phyloP scores from a whole-genome alignment of 2,888 invertebrate genomes.

The Sminthurinus aureus region DNA sequence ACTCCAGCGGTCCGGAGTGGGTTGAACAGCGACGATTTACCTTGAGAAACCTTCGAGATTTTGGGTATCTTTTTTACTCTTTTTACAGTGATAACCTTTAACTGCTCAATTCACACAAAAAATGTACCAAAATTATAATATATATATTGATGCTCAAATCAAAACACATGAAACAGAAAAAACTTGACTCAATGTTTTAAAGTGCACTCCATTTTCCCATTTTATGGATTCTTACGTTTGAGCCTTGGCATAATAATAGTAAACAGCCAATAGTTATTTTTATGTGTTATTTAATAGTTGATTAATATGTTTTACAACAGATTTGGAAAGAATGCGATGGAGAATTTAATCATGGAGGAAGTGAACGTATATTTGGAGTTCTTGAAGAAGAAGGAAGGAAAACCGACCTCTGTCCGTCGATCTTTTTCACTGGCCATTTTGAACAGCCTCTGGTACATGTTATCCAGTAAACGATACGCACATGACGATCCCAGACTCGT shows the following conservation, averaged over 20 bases:
- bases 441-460: conserved; percentile 13
- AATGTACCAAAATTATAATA: no score
- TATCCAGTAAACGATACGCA: background rate
- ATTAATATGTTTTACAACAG: no score
- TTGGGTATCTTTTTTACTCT: background rate
- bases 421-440: conserved; percentile 3
- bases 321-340: conserved; percentile 23
- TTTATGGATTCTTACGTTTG: no score
- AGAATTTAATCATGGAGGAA: conserved; percentile 24
- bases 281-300: no score
- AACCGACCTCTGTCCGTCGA: background rate
- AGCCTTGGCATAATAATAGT: no score
- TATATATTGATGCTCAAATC: no score
- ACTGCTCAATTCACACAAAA: no score
- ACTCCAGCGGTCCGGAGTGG: background rate
- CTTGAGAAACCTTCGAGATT: conserved; percentile 10
- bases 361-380: conserved; percentile 18
- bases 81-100: no score
- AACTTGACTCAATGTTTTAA: no score
- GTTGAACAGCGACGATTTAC: conserved; percentile 13
- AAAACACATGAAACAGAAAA: no score
- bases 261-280: no score
- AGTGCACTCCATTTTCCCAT: no score
- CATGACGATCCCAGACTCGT: conserved; percentile 19
- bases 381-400: background rate